phyloP scores from a whole-genome alignment of 2,113 vertebrate species.

The Noctilio leporinus region DNA sequence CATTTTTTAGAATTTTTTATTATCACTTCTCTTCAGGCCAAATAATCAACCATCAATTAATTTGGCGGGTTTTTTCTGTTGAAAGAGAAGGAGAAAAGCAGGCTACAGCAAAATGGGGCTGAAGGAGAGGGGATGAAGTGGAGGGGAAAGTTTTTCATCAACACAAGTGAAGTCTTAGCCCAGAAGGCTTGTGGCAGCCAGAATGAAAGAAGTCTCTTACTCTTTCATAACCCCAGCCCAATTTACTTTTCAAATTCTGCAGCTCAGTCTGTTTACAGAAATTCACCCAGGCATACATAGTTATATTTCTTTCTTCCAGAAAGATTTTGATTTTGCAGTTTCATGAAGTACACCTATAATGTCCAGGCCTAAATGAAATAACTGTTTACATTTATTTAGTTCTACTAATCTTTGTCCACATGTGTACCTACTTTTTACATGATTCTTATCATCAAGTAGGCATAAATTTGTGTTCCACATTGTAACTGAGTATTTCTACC shows the following conservation, averaged over 20 bases:
- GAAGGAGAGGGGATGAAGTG: neutral
- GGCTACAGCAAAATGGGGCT: neutral
- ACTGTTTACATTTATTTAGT: neutral
- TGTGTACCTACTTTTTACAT: neutral
- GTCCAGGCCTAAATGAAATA: neutral
- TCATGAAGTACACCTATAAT: neutral
- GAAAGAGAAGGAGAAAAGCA: conserved; percentile 6
- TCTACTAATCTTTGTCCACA: neutral
- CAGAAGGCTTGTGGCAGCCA: neutral
- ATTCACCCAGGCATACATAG: neutral
- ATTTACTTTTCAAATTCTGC: neutral
- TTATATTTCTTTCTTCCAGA: neutral
- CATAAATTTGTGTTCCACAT: neutral
- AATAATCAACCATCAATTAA: neutral
- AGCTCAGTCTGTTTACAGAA: conserved; percentile 35
- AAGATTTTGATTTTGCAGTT: conserved; percentile 5
- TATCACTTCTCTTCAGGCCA: neutral
- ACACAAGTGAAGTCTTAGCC: neutral
- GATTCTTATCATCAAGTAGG: neutral
- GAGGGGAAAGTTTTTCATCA: neutral
- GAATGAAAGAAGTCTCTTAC: neutral
- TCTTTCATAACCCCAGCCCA: neutral
- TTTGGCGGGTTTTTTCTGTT: neutral
- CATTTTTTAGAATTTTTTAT: neutral
- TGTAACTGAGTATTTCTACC: neutral